phyloP scores from a whole-genome alignment of 2,113 vertebrate species.

The Chelonoidis abingdonii region DNA sequence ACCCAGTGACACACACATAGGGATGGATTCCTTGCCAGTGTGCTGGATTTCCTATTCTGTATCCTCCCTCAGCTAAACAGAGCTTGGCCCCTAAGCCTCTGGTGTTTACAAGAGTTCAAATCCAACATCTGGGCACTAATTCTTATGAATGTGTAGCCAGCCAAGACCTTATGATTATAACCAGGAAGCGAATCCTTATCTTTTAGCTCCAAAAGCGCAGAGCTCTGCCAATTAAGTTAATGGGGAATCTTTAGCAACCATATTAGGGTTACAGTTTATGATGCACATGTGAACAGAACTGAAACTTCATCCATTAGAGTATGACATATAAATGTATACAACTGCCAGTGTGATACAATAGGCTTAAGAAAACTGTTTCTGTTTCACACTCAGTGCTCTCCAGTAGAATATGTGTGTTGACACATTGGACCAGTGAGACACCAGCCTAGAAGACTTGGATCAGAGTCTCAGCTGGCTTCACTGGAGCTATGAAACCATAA shows the following conservation, averaged over 20 bases:
- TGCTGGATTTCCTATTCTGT: not conserved
- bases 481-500: not conserved
- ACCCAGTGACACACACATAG: not conserved
- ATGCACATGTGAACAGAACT: not conserved
- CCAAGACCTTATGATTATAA: not conserved
- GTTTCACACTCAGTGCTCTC: not conserved
- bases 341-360: not conserved
- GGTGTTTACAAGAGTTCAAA: not conserved
- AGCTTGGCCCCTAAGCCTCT: not conserved
- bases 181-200: fast-evolving
- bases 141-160: fast-evolving
- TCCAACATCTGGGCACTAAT: fast-evolving
- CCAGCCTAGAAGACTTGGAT: not conserved
- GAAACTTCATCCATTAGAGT: not conserved
- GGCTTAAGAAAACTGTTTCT: not conserved
- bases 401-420: not conserved
- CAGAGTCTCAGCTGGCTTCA: not conserved
- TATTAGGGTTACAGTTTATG: not conserved
- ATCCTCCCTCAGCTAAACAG: too few species aligned
- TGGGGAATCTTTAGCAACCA: fast-evolving
- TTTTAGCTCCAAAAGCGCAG: fast-evolving
- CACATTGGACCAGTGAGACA: not conserved
- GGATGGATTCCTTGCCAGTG: not conserved
- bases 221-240: not conserved
- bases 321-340: fast-evolving